phyloP scores from a whole-genome alignment of 2,888 invertebrate species.

The Tholera decimalis region DNA sequence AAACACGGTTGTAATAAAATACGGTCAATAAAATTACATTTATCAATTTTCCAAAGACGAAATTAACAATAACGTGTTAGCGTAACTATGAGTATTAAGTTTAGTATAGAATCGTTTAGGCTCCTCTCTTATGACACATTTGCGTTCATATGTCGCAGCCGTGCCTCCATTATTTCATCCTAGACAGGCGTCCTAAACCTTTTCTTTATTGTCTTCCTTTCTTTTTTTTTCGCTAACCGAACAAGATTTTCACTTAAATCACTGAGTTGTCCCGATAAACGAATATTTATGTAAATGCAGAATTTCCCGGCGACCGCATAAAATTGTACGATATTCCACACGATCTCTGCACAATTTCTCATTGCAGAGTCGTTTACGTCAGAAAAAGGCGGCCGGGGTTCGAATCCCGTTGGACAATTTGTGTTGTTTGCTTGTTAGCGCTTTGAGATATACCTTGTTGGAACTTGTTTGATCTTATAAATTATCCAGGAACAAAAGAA shows the following conservation, averaged over 20 bases:
- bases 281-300: slow-evolving; percentile 86
- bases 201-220: slow-evolving; percentile 71
- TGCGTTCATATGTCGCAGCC: slow-evolving; percentile 57
- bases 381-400: slow-evolving; percentile 58
- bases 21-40: neutral
- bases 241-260: slow-evolving; percentile 80
- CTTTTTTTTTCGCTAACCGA: slow-evolving; percentile 74
- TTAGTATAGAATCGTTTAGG: slow-evolving; percentile 31
- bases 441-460: slow-evolving; percentile 45
- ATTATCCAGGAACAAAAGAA: slow-evolving; percentile 32
- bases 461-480: slow-evolving; percentile 54
- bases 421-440: slow-evolving; percentile 61
- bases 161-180: slow-evolving; percentile 62
- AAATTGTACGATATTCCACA: slow-evolving; percentile 74
- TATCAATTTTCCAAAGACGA: neutral
- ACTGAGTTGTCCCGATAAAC: slow-evolving; percentile 81
- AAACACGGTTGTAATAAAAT: neutral
- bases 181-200: slow-evolving; percentile 66
- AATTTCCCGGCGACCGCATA: slow-evolving; percentile 74
- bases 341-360: slow-evolving; percentile 73
- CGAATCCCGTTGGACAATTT: slow-evolving; percentile 61
- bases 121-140: slow-evolving; percentile 47
- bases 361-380: slow-evolving; percentile 72
- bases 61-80: neutral
- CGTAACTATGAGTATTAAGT: slow-evolving; percentile 30